Conservation (phyloP, 2,113 vertebrate species). For the Alosa alosa region DNA sequence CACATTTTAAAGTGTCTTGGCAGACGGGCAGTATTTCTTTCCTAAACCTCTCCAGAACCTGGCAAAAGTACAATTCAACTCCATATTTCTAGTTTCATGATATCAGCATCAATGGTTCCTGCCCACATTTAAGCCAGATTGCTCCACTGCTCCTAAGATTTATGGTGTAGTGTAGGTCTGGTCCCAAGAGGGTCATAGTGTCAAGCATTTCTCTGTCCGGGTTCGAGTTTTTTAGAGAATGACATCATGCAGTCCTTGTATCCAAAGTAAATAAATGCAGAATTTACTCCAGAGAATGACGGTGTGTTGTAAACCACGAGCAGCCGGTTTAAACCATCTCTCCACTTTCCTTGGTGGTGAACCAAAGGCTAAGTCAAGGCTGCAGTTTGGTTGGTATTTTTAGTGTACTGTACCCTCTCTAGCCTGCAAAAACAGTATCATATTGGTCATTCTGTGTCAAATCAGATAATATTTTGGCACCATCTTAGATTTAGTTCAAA, state of each 20-base stretch:
- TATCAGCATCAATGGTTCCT: not conserved
- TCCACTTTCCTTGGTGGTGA: not conserved
- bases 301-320: constrained; percentile 39
- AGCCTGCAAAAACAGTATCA: not conserved
- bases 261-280: constrained; percentile 53
- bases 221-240: constrained; percentile 28
- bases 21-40: not conserved
- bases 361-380: not conserved
- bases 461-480: too few species aligned
- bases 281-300: constrained; percentile 31
- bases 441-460: too few species aligned
- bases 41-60: not conserved
- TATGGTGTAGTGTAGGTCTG: not conserved
- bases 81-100: not conserved
- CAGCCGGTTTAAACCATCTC: not conserved
- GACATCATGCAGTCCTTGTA: constrained; percentile 59
- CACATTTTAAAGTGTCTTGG: not conserved
- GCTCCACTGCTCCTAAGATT: not conserved
- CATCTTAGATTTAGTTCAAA: too few species aligned
- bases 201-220: not conserved
- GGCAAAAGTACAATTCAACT: not conserved
- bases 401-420: not conserved
- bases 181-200: too few species aligned
- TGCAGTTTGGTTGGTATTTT: not conserved
- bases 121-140: not conserved